Percentiles rank a stretch among this genome's conserved stretches.
phyloP scores from a whole-genome alignment of 1,140 invertebrate genomes.

The Leptinotarsa undecemlineata region DNA sequence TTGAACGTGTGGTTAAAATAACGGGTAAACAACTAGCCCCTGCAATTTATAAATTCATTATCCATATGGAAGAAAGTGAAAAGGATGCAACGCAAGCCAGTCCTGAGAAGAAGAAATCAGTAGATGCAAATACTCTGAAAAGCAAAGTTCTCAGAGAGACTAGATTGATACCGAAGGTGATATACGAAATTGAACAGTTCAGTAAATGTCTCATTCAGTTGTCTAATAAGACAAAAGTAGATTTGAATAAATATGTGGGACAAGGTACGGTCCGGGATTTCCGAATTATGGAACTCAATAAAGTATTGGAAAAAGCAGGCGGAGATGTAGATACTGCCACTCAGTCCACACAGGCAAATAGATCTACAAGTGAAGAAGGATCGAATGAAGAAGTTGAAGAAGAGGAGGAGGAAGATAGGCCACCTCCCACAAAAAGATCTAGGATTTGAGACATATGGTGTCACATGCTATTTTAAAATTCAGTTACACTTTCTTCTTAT shows the following conservation, averaged over 20 bases:
- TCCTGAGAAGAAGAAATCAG: conserved; percentile 47
- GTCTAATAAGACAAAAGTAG: conserved; percentile 62
- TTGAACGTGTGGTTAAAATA: conserved; percentile 62
- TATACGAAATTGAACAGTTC: conserved; percentile 65
- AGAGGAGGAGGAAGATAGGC: conserved; percentile 22
- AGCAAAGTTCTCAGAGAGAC: conserved; percentile 65
- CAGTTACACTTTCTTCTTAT: no score
- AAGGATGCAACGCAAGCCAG: conserved; percentile 51
- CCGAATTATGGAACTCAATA: conserved; percentile 56
- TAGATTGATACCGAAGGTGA: conserved; percentile 61
- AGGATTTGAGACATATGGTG: background rate
- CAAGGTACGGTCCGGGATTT: conserved; percentile 63
- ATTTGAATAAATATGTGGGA: conserved; percentile 61
- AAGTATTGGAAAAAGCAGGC: conserved; percentile 57
- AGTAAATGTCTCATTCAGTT: conserved; percentile 62
- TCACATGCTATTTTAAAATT: no score
- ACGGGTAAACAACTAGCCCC: conserved; percentile 62
- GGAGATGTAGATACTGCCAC: conserved; percentile 36
- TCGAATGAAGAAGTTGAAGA: background rate
- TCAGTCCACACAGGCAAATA: conserved; percentile 13
- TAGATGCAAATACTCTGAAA: conserved; percentile 55
- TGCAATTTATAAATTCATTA: conserved; percentile 61
- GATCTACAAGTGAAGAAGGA: conserved; percentile 15
- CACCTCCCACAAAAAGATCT: conserved; percentile 25
- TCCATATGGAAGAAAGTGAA: conserved; percentile 58